These are phyloP conservation scores for Heliconius himera DNA, from an alignment of 1,140 invertebrate genomes.

Conservation along the genomic window DNA sequence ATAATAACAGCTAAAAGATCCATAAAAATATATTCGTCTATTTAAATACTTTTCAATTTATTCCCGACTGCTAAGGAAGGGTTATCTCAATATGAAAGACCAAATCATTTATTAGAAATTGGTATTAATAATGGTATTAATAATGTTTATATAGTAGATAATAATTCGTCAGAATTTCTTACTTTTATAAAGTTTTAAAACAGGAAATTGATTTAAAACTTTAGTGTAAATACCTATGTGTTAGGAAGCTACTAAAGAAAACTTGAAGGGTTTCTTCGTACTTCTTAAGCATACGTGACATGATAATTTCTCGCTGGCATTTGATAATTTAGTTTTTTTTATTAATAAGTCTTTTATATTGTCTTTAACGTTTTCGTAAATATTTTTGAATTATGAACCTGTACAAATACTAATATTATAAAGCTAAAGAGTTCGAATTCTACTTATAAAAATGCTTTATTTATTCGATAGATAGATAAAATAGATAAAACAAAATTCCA, in stretches of 20 bases:
- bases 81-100: background rate
- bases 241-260: background rate
- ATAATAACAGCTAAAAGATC: background rate
- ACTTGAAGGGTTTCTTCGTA: background rate
- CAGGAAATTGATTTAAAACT: background rate
- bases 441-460: too few relatives aligned
- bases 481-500: too few relatives aligned
- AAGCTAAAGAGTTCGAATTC: background rate
- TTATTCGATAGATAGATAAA: too few relatives aligned
- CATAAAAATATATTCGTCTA: background rate
- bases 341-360: background rate
- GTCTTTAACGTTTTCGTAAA: too few relatives aligned
- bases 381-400: too few relatives aligned
- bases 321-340: background rate
- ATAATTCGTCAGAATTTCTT: background rate
- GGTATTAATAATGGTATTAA: background rate
- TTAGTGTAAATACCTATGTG: background rate
- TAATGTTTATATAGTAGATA: too few relatives aligned
- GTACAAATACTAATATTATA: too few relatives aligned
- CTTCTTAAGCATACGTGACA: background rate
- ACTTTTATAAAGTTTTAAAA: background rate
- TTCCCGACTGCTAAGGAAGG: too few relatives aligned
- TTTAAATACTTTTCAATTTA: background rate
- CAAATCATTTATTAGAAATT: background rate
- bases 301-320: background rate